Evolutionary conservation across 2,113 vertebrate genomes (phyloP).

Genomic region (Trogon surrucura): DNA sequence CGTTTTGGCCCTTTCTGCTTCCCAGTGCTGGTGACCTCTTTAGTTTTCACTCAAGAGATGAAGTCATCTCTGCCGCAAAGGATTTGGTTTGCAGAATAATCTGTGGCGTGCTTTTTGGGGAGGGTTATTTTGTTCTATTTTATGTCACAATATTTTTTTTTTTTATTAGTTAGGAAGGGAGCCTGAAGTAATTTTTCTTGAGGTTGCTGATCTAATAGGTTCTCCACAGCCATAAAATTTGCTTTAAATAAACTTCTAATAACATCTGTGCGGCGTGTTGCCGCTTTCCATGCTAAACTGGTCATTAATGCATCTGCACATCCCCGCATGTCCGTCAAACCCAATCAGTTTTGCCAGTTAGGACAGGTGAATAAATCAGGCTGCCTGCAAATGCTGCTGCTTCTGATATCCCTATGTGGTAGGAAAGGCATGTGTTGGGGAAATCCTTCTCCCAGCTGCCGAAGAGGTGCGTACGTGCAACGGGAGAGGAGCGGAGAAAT

Average conservation of each 20-base stretch:
- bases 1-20: background rate
- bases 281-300: conserved; percentile 51
- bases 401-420: background rate
- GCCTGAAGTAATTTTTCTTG: background rate
- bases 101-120: background rate
- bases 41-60: background rate
- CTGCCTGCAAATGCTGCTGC: background rate
- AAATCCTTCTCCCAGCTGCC: background rate
- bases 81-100: background rate
- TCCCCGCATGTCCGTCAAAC: conserved; percentile 31
- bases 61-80: background rate
- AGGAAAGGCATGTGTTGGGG: background rate
- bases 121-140: background rate
- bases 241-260: background rate
- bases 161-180: background rate
- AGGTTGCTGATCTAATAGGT: background rate
- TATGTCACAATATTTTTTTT: background rate
- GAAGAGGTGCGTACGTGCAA: fast-evolving
- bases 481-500: background rate
- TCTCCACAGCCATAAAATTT: background rate
- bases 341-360: conserved; percentile 1
- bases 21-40: background rate
- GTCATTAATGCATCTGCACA: conserved; percentile 44
- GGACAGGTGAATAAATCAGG: conserved; percentile 44
- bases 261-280: background rate